Percentiles rank a stretch among this genome's conserved stretches.
Evolutionary conservation across 53 echinoderm and acorn worm genomes (phyloP).

Genomic region (Actinopyga echinites): DNA sequence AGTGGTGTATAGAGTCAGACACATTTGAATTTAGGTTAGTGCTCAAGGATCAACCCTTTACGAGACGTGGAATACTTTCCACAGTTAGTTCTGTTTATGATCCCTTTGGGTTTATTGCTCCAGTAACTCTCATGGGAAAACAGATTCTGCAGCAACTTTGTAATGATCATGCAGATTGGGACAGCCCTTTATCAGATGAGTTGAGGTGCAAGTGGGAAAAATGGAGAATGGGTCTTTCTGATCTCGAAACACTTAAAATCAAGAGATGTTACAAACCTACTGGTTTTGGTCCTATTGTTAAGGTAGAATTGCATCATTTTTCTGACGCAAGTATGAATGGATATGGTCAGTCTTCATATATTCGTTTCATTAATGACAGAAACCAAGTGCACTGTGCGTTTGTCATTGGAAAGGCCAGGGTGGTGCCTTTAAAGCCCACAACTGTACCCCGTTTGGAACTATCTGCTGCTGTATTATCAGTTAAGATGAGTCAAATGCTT

Average conservation of each 20-base stretch:
- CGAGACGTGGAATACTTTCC: conserved; percentile 48
- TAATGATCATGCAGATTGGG: conserved; percentile 40
- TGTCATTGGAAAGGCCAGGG: conserved; percentile 67
- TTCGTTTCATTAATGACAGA: conserved; percentile 44
- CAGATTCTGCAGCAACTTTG: conserved; percentile 54
- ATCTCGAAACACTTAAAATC: neutral
- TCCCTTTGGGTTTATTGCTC: conserved; percentile 51
- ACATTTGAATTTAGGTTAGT: conserved; percentile 43
- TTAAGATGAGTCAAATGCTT: conserved; percentile 52
- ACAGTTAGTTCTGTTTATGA: conserved; percentile 57
- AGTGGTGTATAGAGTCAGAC: conserved; percentile 56
- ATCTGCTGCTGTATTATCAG: conserved; percentile 64
- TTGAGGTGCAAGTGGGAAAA: conserved; percentile 36
- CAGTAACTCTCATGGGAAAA: conserved; percentile 48
- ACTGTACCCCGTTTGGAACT: conserved; percentile 60
- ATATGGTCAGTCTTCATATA: conserved; percentile 61
- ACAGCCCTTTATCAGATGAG: conserved; percentile 34
- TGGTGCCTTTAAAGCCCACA: conserved; percentile 50
- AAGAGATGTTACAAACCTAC: conserved; percentile 9
- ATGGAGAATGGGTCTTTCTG: neutral
- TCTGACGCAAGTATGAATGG: conserved; percentile 44
- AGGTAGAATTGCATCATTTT: conserved; percentile 45
- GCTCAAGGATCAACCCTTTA: neutral
- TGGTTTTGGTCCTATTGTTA: conserved; percentile 7
- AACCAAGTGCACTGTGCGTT: conserved; percentile 45